These are phyloP conservation scores for Zosterops japonicus DNA, from an alignment of 2,113 vertebrate genomes.

Conservation along the genomic window DNA sequence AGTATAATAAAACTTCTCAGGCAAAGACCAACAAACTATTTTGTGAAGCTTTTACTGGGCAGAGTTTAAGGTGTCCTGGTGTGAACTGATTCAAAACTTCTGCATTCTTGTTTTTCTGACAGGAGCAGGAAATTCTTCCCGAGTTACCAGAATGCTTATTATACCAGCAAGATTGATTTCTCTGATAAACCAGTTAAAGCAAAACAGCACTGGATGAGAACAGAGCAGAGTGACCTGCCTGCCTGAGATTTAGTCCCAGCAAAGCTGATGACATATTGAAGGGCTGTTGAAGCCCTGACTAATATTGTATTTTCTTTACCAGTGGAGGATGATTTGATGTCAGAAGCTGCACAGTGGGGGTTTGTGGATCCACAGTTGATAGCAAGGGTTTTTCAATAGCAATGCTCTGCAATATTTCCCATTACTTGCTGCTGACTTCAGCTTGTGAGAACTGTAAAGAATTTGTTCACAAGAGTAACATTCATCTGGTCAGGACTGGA, in stretches of 20 bases:
- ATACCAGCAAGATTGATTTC: neutral
- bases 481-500: conserved; percentile 11
- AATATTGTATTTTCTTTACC: neutral
- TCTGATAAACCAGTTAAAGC: conserved; percentile 18
- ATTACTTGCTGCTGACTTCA: neutral
- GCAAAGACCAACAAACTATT: neutral
- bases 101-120: neutral
- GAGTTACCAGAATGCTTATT: neutral
- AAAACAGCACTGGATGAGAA: neutral
- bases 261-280: neutral
- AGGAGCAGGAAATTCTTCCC: conserved; percentile 6
- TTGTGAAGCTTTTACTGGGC: neutral
- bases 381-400: neutral
- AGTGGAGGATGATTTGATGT: neutral
- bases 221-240: neutral
- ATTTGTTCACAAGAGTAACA: neutral
- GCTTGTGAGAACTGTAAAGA: neutral
- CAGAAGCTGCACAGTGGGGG: neutral
- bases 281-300: neutral
- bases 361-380: neutral
- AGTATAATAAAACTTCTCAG: neutral
- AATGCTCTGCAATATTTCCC: neutral
- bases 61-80: conserved; percentile 23
- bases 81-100: conserved; percentile 36
- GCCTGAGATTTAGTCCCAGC: neutral